These are phyloP conservation scores for Drosophila pseudoananassae DNA, from an alignment of 1,140 invertebrate species.

Conservation along the genomic window DNA sequence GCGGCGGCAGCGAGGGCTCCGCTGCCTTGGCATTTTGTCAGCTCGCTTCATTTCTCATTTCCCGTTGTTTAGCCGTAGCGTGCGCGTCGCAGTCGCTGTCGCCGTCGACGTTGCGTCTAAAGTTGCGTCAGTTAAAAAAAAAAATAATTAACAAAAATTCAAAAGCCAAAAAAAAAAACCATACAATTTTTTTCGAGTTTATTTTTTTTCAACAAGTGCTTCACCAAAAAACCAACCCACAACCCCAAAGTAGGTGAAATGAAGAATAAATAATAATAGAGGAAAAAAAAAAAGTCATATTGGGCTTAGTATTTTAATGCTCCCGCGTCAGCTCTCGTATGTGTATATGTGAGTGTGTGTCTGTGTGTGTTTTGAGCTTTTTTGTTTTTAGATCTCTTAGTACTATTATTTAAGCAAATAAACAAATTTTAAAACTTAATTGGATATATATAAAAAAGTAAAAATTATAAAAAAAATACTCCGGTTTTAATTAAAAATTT, in stretches of 20 bases:
- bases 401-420: conserved; percentile 6
- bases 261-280: conserved; percentile 7
- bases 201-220: conserved; percentile 42
- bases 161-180: conserved; percentile 5
- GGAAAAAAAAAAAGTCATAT: neutral
- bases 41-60: conserved; percentile 63
- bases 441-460: neutral
- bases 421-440: neutral
- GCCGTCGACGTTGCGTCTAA: conserved; percentile 63
- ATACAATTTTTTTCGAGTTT: conserved; percentile 39
- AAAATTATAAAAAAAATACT: neutral
- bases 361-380: conserved; percentile 14
- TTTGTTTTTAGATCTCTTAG: conserved; percentile 1
- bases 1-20: conserved; percentile 1
- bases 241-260: conserved; percentile 25
- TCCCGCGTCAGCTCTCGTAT: conserved; percentile 13
- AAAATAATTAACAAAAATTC: conserved; percentile 13
- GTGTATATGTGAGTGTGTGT: neutral
- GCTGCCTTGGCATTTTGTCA: conserved; percentile 57
- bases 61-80: conserved; percentile 71
- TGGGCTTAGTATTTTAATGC: conserved; percentile 9
- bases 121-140: conserved; percentile 72
- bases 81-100: conserved; percentile 63
- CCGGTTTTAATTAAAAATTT: no score
- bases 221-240: conserved; percentile 4